Conservation (phyloP, 2,797 vertebrate species). For the Poeciliopsis turneri region DNA sequence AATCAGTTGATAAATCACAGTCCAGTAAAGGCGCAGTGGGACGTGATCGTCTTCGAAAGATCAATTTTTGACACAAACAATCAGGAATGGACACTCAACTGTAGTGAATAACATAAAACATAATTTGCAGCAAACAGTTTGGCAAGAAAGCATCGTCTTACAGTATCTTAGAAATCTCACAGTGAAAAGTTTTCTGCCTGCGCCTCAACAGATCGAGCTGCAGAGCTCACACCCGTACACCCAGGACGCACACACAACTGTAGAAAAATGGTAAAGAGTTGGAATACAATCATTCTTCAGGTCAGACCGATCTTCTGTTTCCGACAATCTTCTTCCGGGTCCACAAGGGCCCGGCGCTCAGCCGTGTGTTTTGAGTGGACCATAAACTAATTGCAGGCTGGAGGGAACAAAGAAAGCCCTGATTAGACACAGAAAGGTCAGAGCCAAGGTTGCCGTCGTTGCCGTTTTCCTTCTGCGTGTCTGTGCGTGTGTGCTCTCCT, state of each 20-base stretch:
- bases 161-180: constrained; percentile 81
- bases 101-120: constrained; percentile 71
- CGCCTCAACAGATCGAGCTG: constrained; percentile 68
- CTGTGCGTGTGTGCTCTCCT: constrained; percentile 42
- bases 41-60: constrained; percentile 52
- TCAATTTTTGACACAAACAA: constrained; percentile 49
- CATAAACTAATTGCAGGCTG: constrained; percentile 53
- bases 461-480: constrained; percentile 39
- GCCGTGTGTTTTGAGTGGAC: constrained; percentile 50
- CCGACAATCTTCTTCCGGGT: constrained; percentile 42
- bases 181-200: constrained; percentile 81
- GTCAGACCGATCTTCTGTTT: constrained; percentile 61
- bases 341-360: constrained; percentile 54
- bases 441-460: constrained; percentile 47
- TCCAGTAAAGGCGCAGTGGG: constrained; percentile 46
- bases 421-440: constrained; percentile 66
- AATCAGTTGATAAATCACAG: constrained; percentile 66
- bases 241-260: constrained; percentile 44
- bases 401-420: constrained; percentile 58
- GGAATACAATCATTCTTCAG: constrained; percentile 63
- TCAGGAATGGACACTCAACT: constrained; percentile 68
- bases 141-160: constrained; percentile 79
- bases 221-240: constrained; percentile 30
- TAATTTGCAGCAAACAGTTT: constrained; percentile 75
- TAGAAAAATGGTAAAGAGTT: constrained; percentile 59